phyloP scores from a whole-genome alignment of 2,797 vertebrate species.

The Hirundo rustica region DNA sequence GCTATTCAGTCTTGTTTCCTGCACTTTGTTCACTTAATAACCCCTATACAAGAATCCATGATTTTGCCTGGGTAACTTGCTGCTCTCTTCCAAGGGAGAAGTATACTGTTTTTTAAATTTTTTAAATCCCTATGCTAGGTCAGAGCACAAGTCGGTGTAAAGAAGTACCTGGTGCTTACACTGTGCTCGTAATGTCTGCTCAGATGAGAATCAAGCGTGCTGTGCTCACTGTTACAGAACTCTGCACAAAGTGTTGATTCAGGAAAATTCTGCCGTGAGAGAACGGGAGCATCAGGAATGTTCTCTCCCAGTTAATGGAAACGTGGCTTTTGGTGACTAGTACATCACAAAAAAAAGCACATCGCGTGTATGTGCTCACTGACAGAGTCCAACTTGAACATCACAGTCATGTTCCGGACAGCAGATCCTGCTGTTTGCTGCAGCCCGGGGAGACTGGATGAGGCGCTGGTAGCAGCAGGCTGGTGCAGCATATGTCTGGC shows the following conservation, averaged over 20 bases:
- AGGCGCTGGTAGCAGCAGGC: neutral
- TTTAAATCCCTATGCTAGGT: neutral
- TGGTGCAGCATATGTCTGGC: neutral
- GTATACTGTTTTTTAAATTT: neutral
- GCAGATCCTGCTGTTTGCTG: neutral
- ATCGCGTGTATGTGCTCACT: neutral
- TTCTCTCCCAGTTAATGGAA: neutral
- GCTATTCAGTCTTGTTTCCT: neutral
- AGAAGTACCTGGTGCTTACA: neutral
- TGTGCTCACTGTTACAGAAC: constrained; percentile 19
- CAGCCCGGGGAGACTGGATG: neutral
- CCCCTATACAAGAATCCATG: neutral
- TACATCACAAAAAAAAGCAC: neutral
- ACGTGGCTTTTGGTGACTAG: constrained; percentile 9
- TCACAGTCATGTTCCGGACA: neutral
- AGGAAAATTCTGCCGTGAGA: neutral
- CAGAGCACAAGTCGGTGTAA: neutral
- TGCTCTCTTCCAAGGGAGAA: neutral
- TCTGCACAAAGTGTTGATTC: neutral
- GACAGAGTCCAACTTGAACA: neutral
- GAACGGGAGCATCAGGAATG: neutral
- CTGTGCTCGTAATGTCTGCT: neutral
- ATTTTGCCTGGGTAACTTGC: neutral
- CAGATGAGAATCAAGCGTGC: neutral
- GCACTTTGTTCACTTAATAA: neutral